Evolutionary conservation across 2,888 invertebrate genomes (phyloP), one percentile per base, ranked within the genome.

Genomic region (Cantharis nigra): DNA sequence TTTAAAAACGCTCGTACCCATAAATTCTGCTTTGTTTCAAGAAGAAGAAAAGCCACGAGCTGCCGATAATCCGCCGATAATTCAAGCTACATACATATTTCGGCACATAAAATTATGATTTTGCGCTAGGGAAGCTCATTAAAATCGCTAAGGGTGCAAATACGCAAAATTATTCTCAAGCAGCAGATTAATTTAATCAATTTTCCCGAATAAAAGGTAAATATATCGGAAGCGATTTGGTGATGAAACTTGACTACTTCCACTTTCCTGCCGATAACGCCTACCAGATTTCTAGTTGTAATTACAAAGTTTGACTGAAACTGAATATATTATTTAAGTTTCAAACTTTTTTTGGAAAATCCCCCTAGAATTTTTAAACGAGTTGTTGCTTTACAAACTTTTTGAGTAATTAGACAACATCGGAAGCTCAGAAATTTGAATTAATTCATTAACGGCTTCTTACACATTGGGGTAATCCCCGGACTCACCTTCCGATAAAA

Each of bases 401-500:
- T 49, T 49, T n/a, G 49, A 9, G 7, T 49, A 49, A 49, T 49
- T 49, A n/a, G 13, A n/a, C 11, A 49, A 49, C 5, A 7, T n/a
- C n/a, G n/a, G 33, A 5, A n/a, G 49, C n/a, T 49, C 49, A n/a
- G n/a, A n/a, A n/a, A n/a, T n/a, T n/a, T n/a, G n/a, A n/a, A n/a
- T n/a, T n/a, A n/a, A n/a, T n/a, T n/a, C n/a, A n/a, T n/a, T n/a
- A n/a, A n/a, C n/a, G n/a, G n/a, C n/a, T n/a, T n/a, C n/a, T n/a
- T n/a, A n/a, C n/a, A n/a, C n/a, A n/a, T n/a, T n/a, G n/a, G 26
- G 26, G 26, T 7, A 49, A 49, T 49, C n/a, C 49, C 49, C n/a
- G 49, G n/a, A 73, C 81, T 86, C 86, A 94, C 94, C 91, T 94
- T 86, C 92, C 94, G 82, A 94, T 90, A 84, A 94, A 91, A 72